phyloP scores from a whole-genome alignment of 1,140 invertebrate genomes.

The Trichomalopsis sarcophagae region DNA sequence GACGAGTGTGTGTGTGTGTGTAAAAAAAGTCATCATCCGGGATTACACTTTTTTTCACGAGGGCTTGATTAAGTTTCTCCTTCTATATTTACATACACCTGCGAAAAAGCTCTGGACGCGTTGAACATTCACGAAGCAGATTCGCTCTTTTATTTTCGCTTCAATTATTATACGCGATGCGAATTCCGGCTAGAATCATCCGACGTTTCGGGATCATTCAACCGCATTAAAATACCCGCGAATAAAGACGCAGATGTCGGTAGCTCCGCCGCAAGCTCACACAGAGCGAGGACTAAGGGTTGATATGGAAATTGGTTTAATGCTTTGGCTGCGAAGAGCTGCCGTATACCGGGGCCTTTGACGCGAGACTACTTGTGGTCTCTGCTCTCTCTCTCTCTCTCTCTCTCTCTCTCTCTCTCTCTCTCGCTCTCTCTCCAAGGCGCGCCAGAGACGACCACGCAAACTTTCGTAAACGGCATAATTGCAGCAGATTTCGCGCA shows the following conservation, averaged over 20 bases:
- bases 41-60: not conserved
- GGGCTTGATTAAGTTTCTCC: not conserved
- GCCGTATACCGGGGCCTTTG: not conserved
- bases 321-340: not conserved
- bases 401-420: no score
- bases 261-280: not conserved
- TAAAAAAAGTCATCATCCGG: not conserved
- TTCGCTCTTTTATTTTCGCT: not conserved
- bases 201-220: not conserved
- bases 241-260: not conserved
- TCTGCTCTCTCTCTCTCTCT: no score
- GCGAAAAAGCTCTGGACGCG: not conserved
- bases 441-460: not conserved
- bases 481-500: constrained; percentile 2
- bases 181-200: no score
- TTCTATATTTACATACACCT: constrained; percentile 1
- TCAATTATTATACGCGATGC: no score
- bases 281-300: not conserved
- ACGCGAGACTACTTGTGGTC: constrained; percentile 1
- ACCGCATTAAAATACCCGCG: not conserved
- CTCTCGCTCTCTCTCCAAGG: not conserved
- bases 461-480: constrained; percentile 23
- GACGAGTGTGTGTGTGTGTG: not conserved
- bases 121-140: not conserved
- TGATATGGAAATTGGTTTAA: constrained; percentile 19